Percentiles rank a stretch among this genome's conserved stretches.
phyloP scores from a whole-genome alignment of 2,113 vertebrate species.

The Hippocampus comes region DNA sequence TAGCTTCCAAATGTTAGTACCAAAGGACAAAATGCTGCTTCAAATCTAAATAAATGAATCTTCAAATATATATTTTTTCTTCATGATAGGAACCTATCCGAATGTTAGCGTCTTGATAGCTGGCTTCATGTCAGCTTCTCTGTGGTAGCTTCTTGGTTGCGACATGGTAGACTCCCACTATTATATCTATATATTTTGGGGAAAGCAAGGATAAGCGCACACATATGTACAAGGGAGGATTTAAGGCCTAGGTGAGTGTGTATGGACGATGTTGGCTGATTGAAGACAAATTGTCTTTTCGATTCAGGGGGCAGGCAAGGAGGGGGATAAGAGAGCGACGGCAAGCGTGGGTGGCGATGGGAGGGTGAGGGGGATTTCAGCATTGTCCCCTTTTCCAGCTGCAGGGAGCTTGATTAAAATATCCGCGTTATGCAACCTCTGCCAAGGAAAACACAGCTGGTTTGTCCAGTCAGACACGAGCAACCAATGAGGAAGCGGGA shows the following conservation, averaged over 20 bases:
- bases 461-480: background rate
- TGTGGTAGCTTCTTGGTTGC: too few species aligned
- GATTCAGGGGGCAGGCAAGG: slow-evolving; percentile 23
- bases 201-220: background rate
- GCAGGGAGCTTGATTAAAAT: slow-evolving; percentile 42
- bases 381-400: slow-evolving; percentile 27
- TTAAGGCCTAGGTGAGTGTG: slow-evolving; percentile 1
- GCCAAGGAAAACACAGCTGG: background rate
- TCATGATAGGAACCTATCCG: too few species aligned
- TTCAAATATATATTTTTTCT: too few species aligned
- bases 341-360: background rate
- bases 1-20: too few species aligned
- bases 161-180: too few species aligned
- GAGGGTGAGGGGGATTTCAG: background rate
- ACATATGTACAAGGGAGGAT: background rate
- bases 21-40: too few species aligned
- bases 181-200: too few species aligned
- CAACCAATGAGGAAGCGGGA: background rate
- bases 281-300: slow-evolving; percentile 46
- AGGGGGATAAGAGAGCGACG: background rate
- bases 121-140: too few species aligned
- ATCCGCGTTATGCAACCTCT: slow-evolving; percentile 34
- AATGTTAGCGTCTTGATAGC: too few species aligned
- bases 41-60: too few species aligned
- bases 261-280: slow-evolving; percentile 22